Base-by-base conservation (phyloP, 2,113 vertebrate genomes). In the Myotis brandtii region DNA sequence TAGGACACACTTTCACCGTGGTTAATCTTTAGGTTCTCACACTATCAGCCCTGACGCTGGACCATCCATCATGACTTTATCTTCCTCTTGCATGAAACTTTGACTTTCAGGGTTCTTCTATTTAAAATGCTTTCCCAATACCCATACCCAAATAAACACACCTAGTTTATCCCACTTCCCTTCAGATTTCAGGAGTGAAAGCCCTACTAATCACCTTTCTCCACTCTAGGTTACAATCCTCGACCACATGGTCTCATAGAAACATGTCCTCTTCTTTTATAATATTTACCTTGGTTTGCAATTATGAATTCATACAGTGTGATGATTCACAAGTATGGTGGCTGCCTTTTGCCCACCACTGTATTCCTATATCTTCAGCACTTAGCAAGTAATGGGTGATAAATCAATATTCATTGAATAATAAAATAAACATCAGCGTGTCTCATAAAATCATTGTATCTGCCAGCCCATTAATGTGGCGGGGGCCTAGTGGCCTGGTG, bases 371-470 rank as follows among this genome's bases (percentile, higher is more conserved):
- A 62, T 83, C 21, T n/a, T 86, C 32, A 54, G 37, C 2, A 25
- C 32, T 43, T 86, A 34, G 8, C 32, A 92, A 48, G 50, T 13
- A 82, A 50, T 64, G 13, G 62, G 21, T 4, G 0, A 89, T 6
- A 91, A 72, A 66, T 81, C 34, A 82, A 16, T 85, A 85, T 77
- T 75, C 95, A 23, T 54, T 86, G 25, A 43, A 67, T 89, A 27
- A 66, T 21, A 88, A 79, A 83, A 82, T 80, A 75, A 89, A 86
- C 56, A 73, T 59, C 27, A 69, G 14, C 7, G 7, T 54, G 18
- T 66, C 48, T 91, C 64, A 88, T 27, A 40, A 93, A 91, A 73
- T 64, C 16, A 62, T 62, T 27, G 34, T 13, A 69, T 50, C 17
- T 89, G n/a, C 30, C 25, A 94, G 72, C 13, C 40, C 87, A 2